Conservation (phyloP, 2,797 vertebrate species). For the Alfaro cultratus region DNA sequence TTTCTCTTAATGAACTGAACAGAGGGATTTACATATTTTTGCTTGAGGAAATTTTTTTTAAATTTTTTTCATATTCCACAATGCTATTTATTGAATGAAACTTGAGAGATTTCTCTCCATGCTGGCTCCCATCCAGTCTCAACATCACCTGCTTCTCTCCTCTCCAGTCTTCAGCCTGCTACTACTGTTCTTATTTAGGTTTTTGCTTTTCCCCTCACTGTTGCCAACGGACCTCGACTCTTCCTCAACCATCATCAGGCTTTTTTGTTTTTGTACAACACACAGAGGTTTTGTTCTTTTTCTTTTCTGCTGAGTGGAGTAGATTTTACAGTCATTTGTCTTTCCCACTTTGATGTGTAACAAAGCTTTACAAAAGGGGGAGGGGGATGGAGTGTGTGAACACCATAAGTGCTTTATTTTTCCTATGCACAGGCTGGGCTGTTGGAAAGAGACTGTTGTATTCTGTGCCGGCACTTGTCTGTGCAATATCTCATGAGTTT, state of each 20-base stretch:
- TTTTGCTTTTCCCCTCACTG: conserved; percentile 57
- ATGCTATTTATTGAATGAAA: conserved; percentile 79
- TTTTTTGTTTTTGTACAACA: conserved; percentile 47
- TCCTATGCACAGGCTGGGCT: conserved; percentile 98
- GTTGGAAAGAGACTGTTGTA: conserved; percentile 91
- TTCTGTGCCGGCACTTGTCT: conserved; percentile 92
- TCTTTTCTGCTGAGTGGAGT: conserved; percentile 55
- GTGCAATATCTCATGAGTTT: conserved; percentile 85
- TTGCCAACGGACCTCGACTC: conserved; percentile 73
- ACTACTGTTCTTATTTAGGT: conserved; percentile 12
- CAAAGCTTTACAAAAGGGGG: conserved; percentile 84
- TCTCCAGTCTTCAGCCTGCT: conserved; percentile 64
- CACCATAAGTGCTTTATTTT: conserved; percentile 99
- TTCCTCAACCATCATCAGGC: conserved; percentile 54
- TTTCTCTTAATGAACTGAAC: conserved; percentile 60
- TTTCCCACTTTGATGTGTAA: conserved; percentile 76
- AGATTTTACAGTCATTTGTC: conserved; percentile 53
- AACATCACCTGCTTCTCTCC: conserved; percentile 70
- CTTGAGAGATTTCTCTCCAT: conserved; percentile 81
- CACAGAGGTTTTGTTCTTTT: conserved; percentile 30
- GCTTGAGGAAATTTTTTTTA: conserved; percentile 53
- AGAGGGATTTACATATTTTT: conserved; percentile 64
- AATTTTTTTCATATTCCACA: conserved; percentile 72
- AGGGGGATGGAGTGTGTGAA: conserved; percentile 89
- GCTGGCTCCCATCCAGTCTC: conserved; percentile 67